Base-by-base conservation (phyloP, 2,797 vertebrate species). In the Halcyon chelicuti region DNA sequence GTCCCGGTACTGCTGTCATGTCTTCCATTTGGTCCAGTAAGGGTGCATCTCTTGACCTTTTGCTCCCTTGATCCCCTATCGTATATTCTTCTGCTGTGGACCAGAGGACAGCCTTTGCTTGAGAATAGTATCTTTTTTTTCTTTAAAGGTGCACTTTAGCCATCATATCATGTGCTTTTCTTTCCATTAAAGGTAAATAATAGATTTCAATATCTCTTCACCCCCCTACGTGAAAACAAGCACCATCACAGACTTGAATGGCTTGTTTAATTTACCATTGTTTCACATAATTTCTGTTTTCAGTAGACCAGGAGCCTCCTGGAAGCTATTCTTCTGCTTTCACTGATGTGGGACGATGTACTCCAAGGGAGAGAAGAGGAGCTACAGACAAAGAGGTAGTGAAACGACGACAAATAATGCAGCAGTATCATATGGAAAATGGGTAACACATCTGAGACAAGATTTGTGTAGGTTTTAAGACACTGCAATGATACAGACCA, bases 351-450 rank as follows among this genome's bases (percentile, higher is more conserved):
- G 98, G 99, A 91, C 98, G 98, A 92, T 98, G 98, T 93, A 96
- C 98, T 66, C 98, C 99, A 76, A 98, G 98, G 97, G 99, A 98
- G 87, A 98, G 99, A 98, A 99, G 98, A 98, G 98, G 98, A 93
- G 98, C 98, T 91, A 98, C 99, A 44, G 99, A 99, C 82, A 99
- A 98, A 99, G 99, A 99, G 99, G 99, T 99, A 99, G 63, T 70
- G 57, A 81, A 92, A 85, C 47, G 70, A n/a, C 42, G 82, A 28
- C 51, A 23, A 83, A 71, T 84, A 86, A 67, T 3, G 4, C 42
- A 70, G 49, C 9, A 2, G 20, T 63, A 67, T 42, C 23, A 14
- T 70, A 25, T 23, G 33, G 63, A 86, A 92, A 79, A 87, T 18
- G 14, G 31, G 25, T 72, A 91, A 87, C n/a, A 33, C 51, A 71